Evolutionary conservation across 35 echinoderm and acorn worm genomes (phyloP).

Genomic region (Ophiothrix spiculata): DNA sequence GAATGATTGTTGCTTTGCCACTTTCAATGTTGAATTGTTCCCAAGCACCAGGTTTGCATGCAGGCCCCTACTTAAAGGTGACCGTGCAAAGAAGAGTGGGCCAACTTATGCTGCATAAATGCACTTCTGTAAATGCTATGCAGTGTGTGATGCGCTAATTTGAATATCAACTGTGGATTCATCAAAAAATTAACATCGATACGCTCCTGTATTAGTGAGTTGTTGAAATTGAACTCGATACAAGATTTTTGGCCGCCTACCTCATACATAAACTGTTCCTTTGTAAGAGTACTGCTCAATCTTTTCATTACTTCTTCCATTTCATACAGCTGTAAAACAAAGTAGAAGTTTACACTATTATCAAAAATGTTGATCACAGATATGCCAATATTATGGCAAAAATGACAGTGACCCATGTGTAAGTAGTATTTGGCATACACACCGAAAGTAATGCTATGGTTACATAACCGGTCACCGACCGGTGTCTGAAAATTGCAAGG

Average conservation of each 20-base stretch:
- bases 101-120: neutral
- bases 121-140: too few relatives aligned
- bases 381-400: neutral
- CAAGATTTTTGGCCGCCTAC: constrained; percentile 17
- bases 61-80: neutral
- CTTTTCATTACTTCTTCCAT: constrained; percentile 28
- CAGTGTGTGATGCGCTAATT: too few relatives aligned
- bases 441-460: neutral
- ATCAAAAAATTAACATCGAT: too few relatives aligned
- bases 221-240: neutral
- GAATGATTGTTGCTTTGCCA: too few relatives aligned
- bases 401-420: neutral
- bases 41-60: neutral
- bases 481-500: too few relatives aligned
- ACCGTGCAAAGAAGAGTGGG: neutral
- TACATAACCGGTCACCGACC: neutral
- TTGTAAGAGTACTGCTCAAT: constrained; percentile 44
- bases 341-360: neutral
- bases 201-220: neutral
- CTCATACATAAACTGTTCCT: constrained; percentile 80
- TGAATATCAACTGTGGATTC: too few relatives aligned
- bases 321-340: constrained; percentile 33
- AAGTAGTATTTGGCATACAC: neutral
- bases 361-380: neutral
- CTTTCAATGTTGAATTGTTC: too few relatives aligned